Percentiles rank a stretch among this genome's conserved stretches.
Evolutionary conservation across 1,140 invertebrate species (phyloP).

Genomic region (Pemphigus obesinymphae): DNA sequence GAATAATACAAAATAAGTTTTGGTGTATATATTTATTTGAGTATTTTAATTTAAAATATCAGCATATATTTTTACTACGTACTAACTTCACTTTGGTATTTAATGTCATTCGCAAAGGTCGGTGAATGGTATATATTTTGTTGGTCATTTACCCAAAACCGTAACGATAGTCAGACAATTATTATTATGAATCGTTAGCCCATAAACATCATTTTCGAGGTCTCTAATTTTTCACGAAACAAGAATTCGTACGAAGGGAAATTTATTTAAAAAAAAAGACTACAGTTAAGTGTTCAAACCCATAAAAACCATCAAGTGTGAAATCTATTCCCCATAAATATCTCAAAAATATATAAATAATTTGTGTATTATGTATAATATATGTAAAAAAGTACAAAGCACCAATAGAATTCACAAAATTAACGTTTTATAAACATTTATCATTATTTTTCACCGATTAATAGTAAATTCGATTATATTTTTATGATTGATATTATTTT

Average conservation of each 20-base stretch:
- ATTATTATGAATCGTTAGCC: not conserved
- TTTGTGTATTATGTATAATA: no score
- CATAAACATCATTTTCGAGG: not conserved
- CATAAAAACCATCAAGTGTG: not conserved
- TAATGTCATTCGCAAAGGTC: slow-evolving; percentile 5
- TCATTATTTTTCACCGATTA: no score
- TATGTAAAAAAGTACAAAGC: no score
- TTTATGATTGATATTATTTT: no score
- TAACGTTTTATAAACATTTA: no score
- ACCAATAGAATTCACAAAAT: no score
- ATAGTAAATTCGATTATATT: no score
- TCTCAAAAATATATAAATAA: not conserved
- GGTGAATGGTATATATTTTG: not conserved
- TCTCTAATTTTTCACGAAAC: not conserved
- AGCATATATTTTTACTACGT: not conserved
- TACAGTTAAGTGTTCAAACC: not conserved
- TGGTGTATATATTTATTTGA: not conserved
- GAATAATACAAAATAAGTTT: no score
- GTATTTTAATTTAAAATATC: not conserved
- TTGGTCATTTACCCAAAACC: not conserved
- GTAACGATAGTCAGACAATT: not conserved
- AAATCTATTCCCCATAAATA: not conserved
- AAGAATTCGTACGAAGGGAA: not conserved
- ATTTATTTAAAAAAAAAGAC: not conserved
- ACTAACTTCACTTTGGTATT: no score